These are phyloP conservation scores for Bellardia pandia DNA, from an alignment of 2,888 invertebrate genomes.

Conservation along the genomic window DNA sequence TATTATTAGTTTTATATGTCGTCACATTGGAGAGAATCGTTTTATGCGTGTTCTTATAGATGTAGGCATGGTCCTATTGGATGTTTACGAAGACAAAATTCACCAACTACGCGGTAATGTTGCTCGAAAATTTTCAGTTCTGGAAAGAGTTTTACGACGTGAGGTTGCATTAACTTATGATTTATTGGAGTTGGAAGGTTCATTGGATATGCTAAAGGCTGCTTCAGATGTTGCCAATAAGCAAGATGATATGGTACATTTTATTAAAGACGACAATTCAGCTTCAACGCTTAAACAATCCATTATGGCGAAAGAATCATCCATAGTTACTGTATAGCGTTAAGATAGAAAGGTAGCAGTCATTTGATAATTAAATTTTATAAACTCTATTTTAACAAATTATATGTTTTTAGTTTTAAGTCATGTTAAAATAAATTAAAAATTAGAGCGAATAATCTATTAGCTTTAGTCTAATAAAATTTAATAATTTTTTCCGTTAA, in stretches of 20 bases:
- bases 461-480: too few relatives aligned
- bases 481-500: too few relatives aligned
- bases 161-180: slow-evolving; percentile 89
- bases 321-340: slow-evolving; percentile 75
- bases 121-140: slow-evolving; percentile 86
- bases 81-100: slow-evolving; percentile 89
- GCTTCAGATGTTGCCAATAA: slow-evolving; percentile 85
- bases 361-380: slow-evolving; percentile 1
- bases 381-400: slow-evolving; percentile 11
- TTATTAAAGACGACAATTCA: slow-evolving; percentile 71
- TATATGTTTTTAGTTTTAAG: slow-evolving; percentile 10
- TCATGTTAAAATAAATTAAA: slow-evolving; percentile 21
- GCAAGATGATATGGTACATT: slow-evolving; percentile 70
- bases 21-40: slow-evolving; percentile 89
- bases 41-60: slow-evolving; percentile 91
- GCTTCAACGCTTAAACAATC: slow-evolving; percentile 78
- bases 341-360: not conserved
- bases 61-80: slow-evolving; percentile 90
- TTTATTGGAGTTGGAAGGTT: slow-evolving; percentile 88
- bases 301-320: slow-evolving; percentile 78
- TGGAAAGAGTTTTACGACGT: slow-evolving; percentile 87
- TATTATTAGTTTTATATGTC: slow-evolving; percentile 91
- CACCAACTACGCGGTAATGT: slow-evolving; percentile 87
- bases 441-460: not conserved
- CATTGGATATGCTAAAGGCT: slow-evolving; percentile 88